Base-by-base conservation (phyloP, 2,888 invertebrate species). In the Creontiades dilutus region DNA sequence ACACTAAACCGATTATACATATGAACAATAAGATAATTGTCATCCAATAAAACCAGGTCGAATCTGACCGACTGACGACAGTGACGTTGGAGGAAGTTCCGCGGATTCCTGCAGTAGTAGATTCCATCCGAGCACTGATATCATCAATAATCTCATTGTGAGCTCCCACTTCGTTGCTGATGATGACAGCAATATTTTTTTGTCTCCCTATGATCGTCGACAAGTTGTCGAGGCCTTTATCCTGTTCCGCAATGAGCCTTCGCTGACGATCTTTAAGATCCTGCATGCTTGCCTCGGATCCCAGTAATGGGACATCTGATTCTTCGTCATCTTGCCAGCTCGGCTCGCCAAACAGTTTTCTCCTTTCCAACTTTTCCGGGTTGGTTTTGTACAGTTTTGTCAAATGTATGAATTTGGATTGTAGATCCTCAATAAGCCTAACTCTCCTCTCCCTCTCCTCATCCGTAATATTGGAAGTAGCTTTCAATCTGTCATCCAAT, bases 201-300 rank as follows among this genome's bases (percentile, higher is more conserved):
- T 97, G 97, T 9, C 97, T 94, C 0, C 95, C 94, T 90, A 97
- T 96, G 7, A 96, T 96, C 93, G 96, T 95, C 0, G 96, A 95
- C 80, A 97, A 93, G 87, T 95, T 95, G 90, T 97, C 97, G 47
- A 97, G 93, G 0, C 97, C 97, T 91, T 94, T 93, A 92, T 97
- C 96, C 94, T 97, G 97, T 91, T 96, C 96, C 95, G 92, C 86
- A 93, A 93, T 89, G 91, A 85, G 61, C 23, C 47, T 57, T 16
- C 61, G n/a, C 47, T 88, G 78, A 14, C 28, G 80, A 11, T 80
- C 52, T 55, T 80, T 89, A 47, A 89, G 19, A 12, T 75, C 48
- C 11, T 82, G 68, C 12, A 89, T 80, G 16, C 86, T 47, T 16
- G 57, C 27, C 11, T 90, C 86, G 23, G 27, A 12, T n/a, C 80